Conservation (phyloP, 1,140 invertebrate genomes). For the Caenorhabditis elegans region WBcel235 BX284602.5:7834001-7834500, state of each 20-base stretch:
- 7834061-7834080: too few relatives aligned
- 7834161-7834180: conserved; percentile 22
- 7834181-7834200: conserved; percentile 22
- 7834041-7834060: too few relatives aligned
- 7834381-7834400: background rate
- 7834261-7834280: conserved; percentile 3
- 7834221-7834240: background rate
- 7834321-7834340: conserved; percentile 2
- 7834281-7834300: conserved; percentile 27
- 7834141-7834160: conserved; percentile 26
- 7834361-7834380: background rate
- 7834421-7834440: background rate
- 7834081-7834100: background rate
- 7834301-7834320: conserved; percentile 6
- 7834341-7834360: conserved; percentile 21
- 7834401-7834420: background rate
- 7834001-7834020: too few relatives aligned
- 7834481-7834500: conserved; percentile 19
- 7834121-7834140: background rate
- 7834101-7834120: conserved; percentile 13
- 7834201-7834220: background rate
- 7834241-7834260: background rate
- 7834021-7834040: too few relatives aligned
- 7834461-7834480: background rate
- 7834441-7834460: background rate